Percentiles rank a stretch among this genome's conserved stretches.
These are phyloP conservation scores for Oenanthe melanoleuca DNA, from an alignment of 2,113 vertebrate species.

Conservation along the genomic window DNA sequence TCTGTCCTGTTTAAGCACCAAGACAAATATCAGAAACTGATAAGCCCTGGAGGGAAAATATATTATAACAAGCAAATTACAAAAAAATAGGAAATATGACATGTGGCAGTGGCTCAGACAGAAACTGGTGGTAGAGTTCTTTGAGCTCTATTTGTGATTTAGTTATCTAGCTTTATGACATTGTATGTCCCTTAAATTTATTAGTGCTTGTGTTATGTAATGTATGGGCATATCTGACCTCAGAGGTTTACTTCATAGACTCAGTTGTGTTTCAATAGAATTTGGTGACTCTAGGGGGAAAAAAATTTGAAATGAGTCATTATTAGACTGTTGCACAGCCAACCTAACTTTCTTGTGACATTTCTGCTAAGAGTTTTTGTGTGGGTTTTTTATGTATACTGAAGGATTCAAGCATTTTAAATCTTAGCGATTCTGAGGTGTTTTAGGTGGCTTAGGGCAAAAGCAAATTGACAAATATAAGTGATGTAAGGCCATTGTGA, in stretches of 20 bases:
- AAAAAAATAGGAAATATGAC: background rate
- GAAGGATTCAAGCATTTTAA: background rate
- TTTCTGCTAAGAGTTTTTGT: background rate
- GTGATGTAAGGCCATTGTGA: background rate
- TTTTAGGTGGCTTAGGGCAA: background rate
- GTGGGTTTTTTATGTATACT: background rate
- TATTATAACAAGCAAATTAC: background rate
- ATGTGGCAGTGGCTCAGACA: background rate
- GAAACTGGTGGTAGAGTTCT: background rate
- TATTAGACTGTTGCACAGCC: background rate
- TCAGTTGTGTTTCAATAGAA: background rate
- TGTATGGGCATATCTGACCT: background rate
- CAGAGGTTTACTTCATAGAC: background rate
- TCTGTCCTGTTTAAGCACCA: background rate
- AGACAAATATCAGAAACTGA: background rate
- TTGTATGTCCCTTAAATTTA: background rate
- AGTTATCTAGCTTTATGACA: background rate
- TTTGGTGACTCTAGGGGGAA: background rate
- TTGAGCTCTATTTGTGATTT: background rate
- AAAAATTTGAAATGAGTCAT: background rate
- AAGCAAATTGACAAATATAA: background rate
- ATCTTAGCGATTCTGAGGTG: background rate
- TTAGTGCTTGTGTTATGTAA: background rate
- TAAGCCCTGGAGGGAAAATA: background rate
- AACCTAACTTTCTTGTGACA: background rate